Conservation (phyloP, 2,797 vertebrate genomes). For the Amniataba percoides region DNA sequence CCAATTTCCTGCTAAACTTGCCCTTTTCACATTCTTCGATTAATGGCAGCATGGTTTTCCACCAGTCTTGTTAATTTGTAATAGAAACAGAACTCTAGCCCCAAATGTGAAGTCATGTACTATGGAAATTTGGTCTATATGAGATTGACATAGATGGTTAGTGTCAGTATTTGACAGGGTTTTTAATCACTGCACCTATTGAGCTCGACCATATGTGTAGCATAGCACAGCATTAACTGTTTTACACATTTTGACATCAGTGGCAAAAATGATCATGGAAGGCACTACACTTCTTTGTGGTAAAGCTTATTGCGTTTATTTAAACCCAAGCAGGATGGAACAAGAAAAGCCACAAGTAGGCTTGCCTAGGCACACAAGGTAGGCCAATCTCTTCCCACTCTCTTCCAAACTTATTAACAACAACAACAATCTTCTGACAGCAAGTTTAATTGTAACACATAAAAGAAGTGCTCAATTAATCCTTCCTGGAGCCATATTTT, state of each 20-base stretch:
- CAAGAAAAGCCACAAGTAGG: neutral
- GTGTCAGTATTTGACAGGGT: neutral
- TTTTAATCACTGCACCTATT: neutral
- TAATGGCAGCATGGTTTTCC: too few relatives aligned
- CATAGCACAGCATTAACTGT: neutral
- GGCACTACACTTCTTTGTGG: neutral
- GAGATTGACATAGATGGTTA: neutral
- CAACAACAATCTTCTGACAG: neutral
- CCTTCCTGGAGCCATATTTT: slow-evolving; percentile 16
- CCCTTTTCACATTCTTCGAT: too few relatives aligned
- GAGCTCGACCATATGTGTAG: neutral
- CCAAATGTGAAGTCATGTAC: too few relatives aligned
- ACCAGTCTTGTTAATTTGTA: too few relatives aligned
- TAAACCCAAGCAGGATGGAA: neutral
- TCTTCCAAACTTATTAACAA: neutral
- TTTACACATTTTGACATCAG: neutral
- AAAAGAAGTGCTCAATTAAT: neutral
- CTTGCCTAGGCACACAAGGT: neutral
- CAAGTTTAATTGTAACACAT: neutral
- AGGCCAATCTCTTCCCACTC: neutral
- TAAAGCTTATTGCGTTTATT: neutral
- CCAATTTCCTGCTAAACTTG: too few relatives aligned
- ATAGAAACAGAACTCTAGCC: too few relatives aligned
- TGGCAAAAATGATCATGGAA: neutral
- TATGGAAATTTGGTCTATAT: too few relatives aligned